Percentiles rank a stretch among this genome's conserved stretches.
Conservation (phyloP, 2,113 vertebrate genomes). For the Anguilla japonica region DNA sequence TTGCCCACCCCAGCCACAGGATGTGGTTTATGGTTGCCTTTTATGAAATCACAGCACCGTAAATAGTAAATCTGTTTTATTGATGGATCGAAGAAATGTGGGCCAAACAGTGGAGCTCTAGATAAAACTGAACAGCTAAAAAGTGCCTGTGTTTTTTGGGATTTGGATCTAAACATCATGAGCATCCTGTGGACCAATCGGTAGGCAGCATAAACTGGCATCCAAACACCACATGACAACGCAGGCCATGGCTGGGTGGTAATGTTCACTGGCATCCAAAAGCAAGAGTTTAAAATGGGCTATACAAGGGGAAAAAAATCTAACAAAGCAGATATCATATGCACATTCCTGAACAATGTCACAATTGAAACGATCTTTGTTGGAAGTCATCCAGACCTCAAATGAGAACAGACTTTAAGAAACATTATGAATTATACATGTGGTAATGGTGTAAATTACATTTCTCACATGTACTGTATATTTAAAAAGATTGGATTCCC, state of each 20-base stretch:
- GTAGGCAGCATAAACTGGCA: not conserved
- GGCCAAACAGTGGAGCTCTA: not conserved
- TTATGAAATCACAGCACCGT: conserved; percentile 51
- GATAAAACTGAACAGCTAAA: not conserved
- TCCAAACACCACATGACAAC: not conserved
- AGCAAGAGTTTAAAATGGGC: not conserved
- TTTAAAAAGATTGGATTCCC: not conserved
- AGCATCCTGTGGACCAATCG: not conserved
- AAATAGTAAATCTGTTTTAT: conserved; percentile 39
- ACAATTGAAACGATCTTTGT: not conserved
- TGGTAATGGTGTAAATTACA: not conserved
- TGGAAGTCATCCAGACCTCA: conserved; percentile 6
- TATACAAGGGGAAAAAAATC: conserved; percentile 8
- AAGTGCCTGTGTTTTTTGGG: not conserved
- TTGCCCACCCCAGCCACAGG: conserved; percentile 55
- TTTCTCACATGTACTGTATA: not conserved
- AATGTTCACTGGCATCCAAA: not conserved
- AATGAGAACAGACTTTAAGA: not conserved
- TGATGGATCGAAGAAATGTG: conserved; percentile 48
- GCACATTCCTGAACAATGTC: not conserved
- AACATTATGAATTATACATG: not conserved
- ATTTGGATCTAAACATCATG: not conserved
- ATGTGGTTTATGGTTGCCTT: conserved; percentile 41
- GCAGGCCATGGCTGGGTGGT: not conserved
- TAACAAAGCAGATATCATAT: conserved; percentile 12